A percentile compares a stretch with the other conserved stretches of the same genome.
Evolutionary conservation across 2,797 vertebrate species (phyloP).

Genomic region (Monodelphis domestica): DNA sequence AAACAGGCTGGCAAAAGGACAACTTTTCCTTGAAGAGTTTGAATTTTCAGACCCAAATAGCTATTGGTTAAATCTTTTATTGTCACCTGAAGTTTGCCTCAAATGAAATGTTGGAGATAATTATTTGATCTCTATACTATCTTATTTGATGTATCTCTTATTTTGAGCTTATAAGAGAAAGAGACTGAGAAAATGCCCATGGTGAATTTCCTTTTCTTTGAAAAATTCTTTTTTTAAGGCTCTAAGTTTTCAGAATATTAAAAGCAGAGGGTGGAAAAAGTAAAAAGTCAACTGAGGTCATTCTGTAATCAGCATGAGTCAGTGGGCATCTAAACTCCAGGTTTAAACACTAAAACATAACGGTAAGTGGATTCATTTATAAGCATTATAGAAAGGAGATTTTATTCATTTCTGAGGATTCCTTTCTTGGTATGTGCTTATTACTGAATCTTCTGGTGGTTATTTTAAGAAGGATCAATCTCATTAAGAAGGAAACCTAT

Average conservation of each 20-base stretch:
- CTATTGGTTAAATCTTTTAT: not conserved
- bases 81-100: not conserved
- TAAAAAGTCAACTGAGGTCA: constrained; percentile 31
- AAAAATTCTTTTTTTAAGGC: constrained; percentile 5
- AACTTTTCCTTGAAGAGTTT: not conserved
- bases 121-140: not conserved
- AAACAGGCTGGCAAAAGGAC: not conserved
- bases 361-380: constrained; percentile 5
- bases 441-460: constrained; percentile 4
- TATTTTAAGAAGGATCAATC: not conserved
- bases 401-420: not conserved
- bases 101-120: not conserved
- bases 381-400: constrained; percentile 8
- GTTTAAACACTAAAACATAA: constrained; percentile 22
- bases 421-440: not conserved
- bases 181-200: constrained; percentile 23
- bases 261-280: constrained; percentile 46
- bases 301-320: constrained; percentile 32
- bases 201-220: not conserved
- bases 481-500: constrained; percentile 15
- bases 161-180: not conserved
- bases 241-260: constrained; percentile 56
- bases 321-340: not conserved
- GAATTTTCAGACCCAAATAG: not conserved
- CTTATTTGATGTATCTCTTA: not conserved